Evolutionary conservation across 2,797 vertebrate genomes (phyloP).

Genomic region (Calcarius lapponicus): DNA sequence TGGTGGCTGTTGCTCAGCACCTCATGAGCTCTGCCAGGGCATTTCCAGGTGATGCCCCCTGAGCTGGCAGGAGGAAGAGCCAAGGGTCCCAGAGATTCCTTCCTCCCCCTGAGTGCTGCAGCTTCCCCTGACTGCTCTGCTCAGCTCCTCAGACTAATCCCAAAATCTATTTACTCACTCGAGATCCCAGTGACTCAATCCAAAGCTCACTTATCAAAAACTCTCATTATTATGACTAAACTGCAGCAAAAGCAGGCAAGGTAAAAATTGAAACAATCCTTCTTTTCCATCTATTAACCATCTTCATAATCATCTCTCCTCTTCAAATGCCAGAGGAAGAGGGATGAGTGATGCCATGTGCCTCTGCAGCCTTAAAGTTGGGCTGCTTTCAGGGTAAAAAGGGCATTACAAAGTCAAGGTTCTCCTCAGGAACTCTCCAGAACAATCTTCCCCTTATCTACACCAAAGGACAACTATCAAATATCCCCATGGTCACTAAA

Average conservation of each 20-base stretch:
- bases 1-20: accelerated
- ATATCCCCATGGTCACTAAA: not conserved
- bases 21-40: not conserved
- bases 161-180: conserved; percentile 37
- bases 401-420: not conserved
- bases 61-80: not conserved
- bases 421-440: not conserved
- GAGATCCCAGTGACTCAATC: conserved; percentile 48
- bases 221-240: conserved; percentile 60
- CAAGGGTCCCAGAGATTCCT: not conserved
- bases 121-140: not conserved
- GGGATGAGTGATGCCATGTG: not conserved
- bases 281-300: conserved; percentile 23
- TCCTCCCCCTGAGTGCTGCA: not conserved
- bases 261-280: conserved; percentile 19
- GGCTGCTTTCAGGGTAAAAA: not conserved
- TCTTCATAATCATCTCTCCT: conserved; percentile 6
- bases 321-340: conserved; percentile 3
- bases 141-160: not conserved
- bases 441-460: not conserved
- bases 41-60: not conserved
- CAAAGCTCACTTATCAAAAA: conserved; percentile 50
- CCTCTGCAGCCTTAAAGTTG: not conserved
- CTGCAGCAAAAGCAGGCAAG: conserved; percentile 50
- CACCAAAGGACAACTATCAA: not conserved